phyloP scores from a whole-genome alignment of 2,113 vertebrate species.

The Notothenia coriiceps region DNA sequence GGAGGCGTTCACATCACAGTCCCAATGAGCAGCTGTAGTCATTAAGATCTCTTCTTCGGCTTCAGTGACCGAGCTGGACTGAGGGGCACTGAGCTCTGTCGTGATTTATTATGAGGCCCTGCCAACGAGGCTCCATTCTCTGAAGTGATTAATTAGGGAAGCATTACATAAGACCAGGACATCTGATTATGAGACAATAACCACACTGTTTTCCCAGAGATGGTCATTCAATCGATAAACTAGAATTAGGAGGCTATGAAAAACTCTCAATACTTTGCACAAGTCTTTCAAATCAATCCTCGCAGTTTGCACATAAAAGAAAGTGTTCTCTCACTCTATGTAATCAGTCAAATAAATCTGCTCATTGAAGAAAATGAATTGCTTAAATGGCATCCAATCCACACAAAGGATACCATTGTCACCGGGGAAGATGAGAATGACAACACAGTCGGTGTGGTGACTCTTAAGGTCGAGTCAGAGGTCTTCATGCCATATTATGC shows the following conservation, averaged over 20 bases:
- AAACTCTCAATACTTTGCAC: background rate
- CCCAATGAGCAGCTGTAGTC: slow-evolving; percentile 41
- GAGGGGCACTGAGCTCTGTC: slow-evolving; percentile 40
- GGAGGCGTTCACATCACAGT: slow-evolving; percentile 44
- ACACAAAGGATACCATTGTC: slow-evolving; percentile 48
- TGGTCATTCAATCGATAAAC: slow-evolving; percentile 13
- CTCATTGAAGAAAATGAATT: slow-evolving; percentile 33
- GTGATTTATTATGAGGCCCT: slow-evolving; percentile 51
- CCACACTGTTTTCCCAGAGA: slow-evolving; percentile 41
- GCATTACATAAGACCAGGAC: slow-evolving; percentile 55
- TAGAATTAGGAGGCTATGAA: slow-evolving; percentile 20
- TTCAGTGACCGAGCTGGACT: slow-evolving; percentile 46
- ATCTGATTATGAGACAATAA: slow-evolving; percentile 53
- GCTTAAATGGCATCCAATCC: slow-evolving; percentile 29
- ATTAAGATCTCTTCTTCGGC: slow-evolving; percentile 43
- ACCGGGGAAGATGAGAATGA: slow-evolving; percentile 39
- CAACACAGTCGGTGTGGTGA: slow-evolving; percentile 52
- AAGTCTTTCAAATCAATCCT: slow-evolving; percentile 28
- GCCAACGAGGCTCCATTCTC: slow-evolving; percentile 41
- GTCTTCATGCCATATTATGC: slow-evolving; percentile 77
- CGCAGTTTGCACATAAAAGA: slow-evolving; percentile 7
- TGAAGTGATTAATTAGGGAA: slow-evolving; percentile 63
- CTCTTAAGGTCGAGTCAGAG: slow-evolving; percentile 69
- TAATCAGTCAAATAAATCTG: slow-evolving; percentile 42
- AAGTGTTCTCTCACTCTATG: background rate